Base-by-base conservation (phyloP, 2,888 invertebrate genomes). In the Heteromurus nitidus region DNA sequence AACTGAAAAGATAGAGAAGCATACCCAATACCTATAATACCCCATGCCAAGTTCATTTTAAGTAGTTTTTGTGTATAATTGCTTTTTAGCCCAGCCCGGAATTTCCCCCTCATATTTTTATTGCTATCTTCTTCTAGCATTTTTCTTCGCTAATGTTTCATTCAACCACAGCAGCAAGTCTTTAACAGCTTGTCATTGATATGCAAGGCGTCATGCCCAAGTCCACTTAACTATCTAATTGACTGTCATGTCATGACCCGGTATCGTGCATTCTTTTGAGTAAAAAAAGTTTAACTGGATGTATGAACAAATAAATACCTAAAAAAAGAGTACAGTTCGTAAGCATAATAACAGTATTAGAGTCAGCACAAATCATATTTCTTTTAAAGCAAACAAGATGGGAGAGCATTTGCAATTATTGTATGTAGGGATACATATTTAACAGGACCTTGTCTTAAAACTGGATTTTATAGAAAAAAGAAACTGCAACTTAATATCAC, bases 211-310 rank as follows among this genome's bases (percentile, higher is more conserved):
- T 22, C 16, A 53, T 69, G 69, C 16, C 13, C 24, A 55, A 55
- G 26, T 72, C 50, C 9, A 28, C 74, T 65, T 55, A 13, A 75
- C 65, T 75, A 65, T 75, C 74, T 75, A 75, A 75, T 75, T 75
- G 65, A 55, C 65, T 75, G 74, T 75, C 74, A 65, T 75, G 74
- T 75, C 74, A 55, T 75, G 65, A 65, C 74, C 65, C 50, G 22
- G 44, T 50, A 26, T 64, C 28, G 20, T 44, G 31, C n/a, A n/a
- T n/a, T n/a, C n/a, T n/a, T 42, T 68, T 2, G 18, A 26, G 22
- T 18, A n/a, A n/a, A n/a, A n/a, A n/a, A n/a, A n/a, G n/a, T n/a
- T n/a, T n/a, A n/a, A n/a, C n/a, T n/a, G n/a, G n/a, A n/a, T n/a
- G n/a, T 2, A 44, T 20, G 44, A 30, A 13, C 44, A 44, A 65